Conservation (phyloP, 2,888 invertebrate species). For the Rhyacophila evoluta region DNA sequence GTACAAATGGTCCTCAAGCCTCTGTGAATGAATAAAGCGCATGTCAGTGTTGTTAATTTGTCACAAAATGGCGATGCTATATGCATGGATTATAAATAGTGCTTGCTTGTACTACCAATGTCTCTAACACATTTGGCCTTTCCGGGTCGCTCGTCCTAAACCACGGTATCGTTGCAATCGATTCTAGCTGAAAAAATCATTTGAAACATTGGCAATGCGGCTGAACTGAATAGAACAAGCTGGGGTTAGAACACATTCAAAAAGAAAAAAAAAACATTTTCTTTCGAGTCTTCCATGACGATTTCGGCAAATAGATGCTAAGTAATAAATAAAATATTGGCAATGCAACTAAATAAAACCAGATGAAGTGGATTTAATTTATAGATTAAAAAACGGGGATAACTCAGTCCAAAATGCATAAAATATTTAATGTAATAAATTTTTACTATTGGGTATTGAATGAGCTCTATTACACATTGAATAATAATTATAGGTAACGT, state of each 20-base stretch:
- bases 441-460: no score
- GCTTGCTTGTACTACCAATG: conserved; percentile 62
- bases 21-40: background rate
- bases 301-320: no score
- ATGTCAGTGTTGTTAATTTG: background rate
- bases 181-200: conserved; percentile 66
- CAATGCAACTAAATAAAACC: no score
- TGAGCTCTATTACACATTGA: no score
- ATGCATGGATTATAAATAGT: conserved; percentile 29
- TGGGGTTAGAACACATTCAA: background rate
- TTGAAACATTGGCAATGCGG: conserved; percentile 30
- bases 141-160: conserved; percentile 54
- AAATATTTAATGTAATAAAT: no score
- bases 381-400: no score
- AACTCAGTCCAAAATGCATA: no score
- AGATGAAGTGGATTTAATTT: no score
- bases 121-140: conserved; percentile 63
- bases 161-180: conserved; percentile 65
- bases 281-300: no score
- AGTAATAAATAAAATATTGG: no score
- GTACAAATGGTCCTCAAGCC: no score
- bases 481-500: no score
- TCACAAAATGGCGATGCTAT: background rate
- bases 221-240: background rate
- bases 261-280: background rate